These are phyloP conservation scores for Trichogramma dendrolimi DNA, from an alignment of 2,888 invertebrate species.

Conservation along the genomic window DNA sequence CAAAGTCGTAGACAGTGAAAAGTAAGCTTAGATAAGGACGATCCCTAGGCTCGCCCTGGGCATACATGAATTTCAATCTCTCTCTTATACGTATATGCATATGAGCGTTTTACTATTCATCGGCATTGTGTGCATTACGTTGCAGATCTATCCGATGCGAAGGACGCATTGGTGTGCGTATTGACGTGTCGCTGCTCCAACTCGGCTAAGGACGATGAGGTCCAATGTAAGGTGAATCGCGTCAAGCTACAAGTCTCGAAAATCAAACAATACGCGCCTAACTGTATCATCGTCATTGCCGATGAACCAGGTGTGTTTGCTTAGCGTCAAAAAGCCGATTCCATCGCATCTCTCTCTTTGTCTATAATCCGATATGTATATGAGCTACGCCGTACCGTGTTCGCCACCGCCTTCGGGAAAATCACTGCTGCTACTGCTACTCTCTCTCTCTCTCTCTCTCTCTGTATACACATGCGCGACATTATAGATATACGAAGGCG, in stretches of 20 bases:
- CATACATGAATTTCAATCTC: too few species aligned
- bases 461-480: not conserved
- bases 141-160: conserved; percentile 56
- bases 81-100: too few species aligned
- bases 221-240: conserved; percentile 59
- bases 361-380: too few species aligned
- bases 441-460: not conserved
- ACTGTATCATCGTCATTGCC: conserved; percentile 54
- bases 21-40: too few species aligned
- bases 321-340: too few species aligned
- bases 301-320: conserved; percentile 38
- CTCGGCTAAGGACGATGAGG: conserved; percentile 54
- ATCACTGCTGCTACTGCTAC: not conserved
- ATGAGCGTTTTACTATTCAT: too few species aligned
- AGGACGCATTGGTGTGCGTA: conserved; percentile 58
- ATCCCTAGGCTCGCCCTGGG: too few species aligned
- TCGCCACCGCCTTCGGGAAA: too few species aligned
- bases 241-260: conserved; percentile 59
- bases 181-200: conserved; percentile 61
- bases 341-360: too few species aligned
- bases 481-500: too few species aligned
- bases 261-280: conserved; percentile 59
- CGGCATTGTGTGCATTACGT: not conserved
- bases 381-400: too few species aligned
- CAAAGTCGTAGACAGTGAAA: too few species aligned